Percentiles rank a stretch among this genome's conserved stretches.
Evolutionary conservation across 2,113 vertebrate genomes (phyloP).

Genomic region (Pangasianodon hypophthalmus): DNA sequence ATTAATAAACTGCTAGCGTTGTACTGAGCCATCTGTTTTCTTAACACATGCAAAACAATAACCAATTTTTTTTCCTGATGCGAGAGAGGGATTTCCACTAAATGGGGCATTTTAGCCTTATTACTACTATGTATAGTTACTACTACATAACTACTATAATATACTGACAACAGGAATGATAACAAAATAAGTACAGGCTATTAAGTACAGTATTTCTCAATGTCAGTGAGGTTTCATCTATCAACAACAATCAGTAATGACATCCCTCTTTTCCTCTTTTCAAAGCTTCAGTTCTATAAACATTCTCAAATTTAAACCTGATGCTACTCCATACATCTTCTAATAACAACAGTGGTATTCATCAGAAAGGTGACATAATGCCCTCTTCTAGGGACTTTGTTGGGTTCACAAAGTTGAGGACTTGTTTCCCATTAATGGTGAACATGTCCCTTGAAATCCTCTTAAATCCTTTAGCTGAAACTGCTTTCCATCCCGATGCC

Average conservation of each 20-base stretch:
- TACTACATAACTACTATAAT: too few relatives aligned
- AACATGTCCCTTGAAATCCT: constrained; percentile 39
- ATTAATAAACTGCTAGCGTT: too few relatives aligned
- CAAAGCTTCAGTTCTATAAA: background rate
- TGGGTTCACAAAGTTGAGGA: background rate
- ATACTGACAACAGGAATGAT: background rate
- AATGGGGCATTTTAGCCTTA: background rate
- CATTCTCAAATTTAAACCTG: background rate
- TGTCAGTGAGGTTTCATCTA: background rate
- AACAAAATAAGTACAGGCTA: background rate
- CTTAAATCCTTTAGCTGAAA: constrained; percentile 17
- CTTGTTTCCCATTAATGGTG: constrained; percentile 30
- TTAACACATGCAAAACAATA: too few relatives aligned
- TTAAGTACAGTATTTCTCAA: background rate
- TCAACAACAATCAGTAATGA: background rate
- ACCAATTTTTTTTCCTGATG: background rate
- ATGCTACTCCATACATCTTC: background rate
- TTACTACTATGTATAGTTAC: too few relatives aligned
- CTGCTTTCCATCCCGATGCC: background rate
- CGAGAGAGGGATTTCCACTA: background rate
- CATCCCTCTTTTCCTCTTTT: background rate
- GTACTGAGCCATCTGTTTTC: too few relatives aligned
- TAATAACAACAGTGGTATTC: background rate
- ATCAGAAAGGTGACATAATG: background rate
- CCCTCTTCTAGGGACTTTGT: background rate